These are phyloP conservation scores for Desmophyllum pertusum DNA, from an alignment of 92 coral and sea anemone species.

Conservation along the genomic window DNA sequence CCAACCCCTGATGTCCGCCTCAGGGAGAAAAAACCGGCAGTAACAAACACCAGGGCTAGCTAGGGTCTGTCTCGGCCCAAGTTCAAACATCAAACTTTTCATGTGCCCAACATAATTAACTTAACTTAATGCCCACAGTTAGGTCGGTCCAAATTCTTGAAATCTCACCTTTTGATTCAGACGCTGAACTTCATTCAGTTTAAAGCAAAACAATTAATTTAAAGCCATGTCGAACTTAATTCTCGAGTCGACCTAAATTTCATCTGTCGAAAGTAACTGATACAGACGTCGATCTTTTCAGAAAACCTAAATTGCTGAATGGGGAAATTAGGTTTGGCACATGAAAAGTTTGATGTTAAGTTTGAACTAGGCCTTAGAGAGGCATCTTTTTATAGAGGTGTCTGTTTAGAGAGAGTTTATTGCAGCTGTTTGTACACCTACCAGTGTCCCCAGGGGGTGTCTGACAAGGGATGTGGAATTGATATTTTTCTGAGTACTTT, in stretches of 20 bases:
- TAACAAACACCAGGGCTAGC: constrained; percentile 17
- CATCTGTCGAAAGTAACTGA: background rate
- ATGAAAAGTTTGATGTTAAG: constrained; percentile 11
- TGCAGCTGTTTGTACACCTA: constrained; percentile 10
- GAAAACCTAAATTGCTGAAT: background rate
- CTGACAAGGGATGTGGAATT: too few species aligned
- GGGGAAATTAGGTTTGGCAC: background rate
- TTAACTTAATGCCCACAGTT: background rate
- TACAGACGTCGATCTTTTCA: constrained; percentile 2
- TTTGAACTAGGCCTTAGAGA: too few species aligned
- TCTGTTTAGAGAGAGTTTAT: background rate
- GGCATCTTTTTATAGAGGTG: background rate
- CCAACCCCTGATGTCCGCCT: constrained; percentile 15
- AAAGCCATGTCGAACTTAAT: too few species aligned
- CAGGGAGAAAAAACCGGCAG: background rate
- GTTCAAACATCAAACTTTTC: constrained; percentile 16
- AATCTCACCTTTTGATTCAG: constrained; percentile 6
- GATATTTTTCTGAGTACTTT: too few species aligned
- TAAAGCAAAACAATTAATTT: background rate
- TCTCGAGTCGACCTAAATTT: background rate
- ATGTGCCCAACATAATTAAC: constrained; percentile 19
- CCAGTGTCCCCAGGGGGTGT: too few species aligned
- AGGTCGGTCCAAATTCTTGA: constrained; percentile 28
- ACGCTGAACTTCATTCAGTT: background rate
- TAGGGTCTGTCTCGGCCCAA: constrained; percentile 4